phyloP scores from a whole-genome alignment of 1,140 invertebrate genomes.

The Stegodyphus mimosarum region DNA sequence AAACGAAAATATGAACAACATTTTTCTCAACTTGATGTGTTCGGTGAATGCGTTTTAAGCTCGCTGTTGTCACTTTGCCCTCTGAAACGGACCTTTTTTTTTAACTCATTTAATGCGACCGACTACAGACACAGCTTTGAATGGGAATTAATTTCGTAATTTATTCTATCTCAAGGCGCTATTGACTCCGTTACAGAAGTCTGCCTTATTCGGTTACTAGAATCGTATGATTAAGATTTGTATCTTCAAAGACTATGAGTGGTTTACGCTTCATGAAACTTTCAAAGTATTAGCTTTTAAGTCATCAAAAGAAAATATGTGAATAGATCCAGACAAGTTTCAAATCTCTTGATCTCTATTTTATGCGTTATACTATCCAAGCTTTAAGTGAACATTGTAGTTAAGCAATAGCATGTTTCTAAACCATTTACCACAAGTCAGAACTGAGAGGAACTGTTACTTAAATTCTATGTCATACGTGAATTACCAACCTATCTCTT shows the following conservation, averaged over 20 bases:
- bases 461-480: too few species aligned
- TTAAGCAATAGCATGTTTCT: too few species aligned
- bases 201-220: neutral
- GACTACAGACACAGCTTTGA: neutral
- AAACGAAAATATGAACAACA: constrained; percentile 26
- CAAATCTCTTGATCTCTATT: too few species aligned
- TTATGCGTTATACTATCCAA: too few species aligned
- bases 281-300: too few species aligned
- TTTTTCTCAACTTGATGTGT: constrained; percentile 23
- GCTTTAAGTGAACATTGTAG: too few species aligned
- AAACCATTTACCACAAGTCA: too few species aligned
- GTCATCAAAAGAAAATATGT: too few species aligned
- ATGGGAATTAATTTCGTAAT: neutral
- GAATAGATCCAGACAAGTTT: too few species aligned
- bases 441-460: too few species aligned
- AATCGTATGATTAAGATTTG: neutral
- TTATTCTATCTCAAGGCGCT: neutral
- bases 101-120: neutral
- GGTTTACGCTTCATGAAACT: too few species aligned
- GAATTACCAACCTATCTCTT: too few species aligned
- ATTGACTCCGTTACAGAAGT: neutral
- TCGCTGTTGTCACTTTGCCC: neutral
- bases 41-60: constrained; percentile 2
- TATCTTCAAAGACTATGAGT: neutral
- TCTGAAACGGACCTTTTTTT: neutral